A percentile compares a stretch with the other conserved stretches of the same genome.
Evolutionary conservation across 2,888 invertebrate species (phyloP).

Genomic region (Stenolophus ochropezus): DNA sequence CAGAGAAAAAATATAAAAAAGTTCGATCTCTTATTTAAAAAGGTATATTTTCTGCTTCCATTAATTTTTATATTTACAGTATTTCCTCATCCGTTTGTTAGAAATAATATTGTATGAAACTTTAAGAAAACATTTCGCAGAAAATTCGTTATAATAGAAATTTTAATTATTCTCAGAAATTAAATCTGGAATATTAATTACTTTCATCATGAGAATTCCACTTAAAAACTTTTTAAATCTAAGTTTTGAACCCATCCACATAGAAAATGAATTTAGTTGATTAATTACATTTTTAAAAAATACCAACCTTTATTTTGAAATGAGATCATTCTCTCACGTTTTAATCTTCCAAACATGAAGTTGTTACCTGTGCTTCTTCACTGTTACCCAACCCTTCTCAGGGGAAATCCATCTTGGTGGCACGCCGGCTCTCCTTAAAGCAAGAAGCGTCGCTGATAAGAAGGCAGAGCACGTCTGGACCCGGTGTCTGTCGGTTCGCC

Average conservation of each 20-base stretch:
- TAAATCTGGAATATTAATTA: background rate
- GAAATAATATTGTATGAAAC: too few species aligned
- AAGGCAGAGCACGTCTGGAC: slow-evolving; percentile 25
- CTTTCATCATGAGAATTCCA: background rate
- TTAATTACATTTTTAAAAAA: background rate
- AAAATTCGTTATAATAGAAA: too few species aligned
- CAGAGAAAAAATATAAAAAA: too few species aligned
- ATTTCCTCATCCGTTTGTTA: too few species aligned
- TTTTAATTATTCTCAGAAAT: background rate
- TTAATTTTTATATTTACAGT: too few species aligned
- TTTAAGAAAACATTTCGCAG: too few species aligned
- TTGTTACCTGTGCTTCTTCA: background rate
- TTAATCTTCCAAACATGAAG: background rate
- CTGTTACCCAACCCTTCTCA: slow-evolving; percentile 10
- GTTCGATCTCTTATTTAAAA: too few species aligned
- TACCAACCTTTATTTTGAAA: too few species aligned
- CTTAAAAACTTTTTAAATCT: background rate
- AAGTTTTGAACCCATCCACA: background rate
- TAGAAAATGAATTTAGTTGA: background rate
- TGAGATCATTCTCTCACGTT: background rate
- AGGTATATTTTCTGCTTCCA: too few species aligned
- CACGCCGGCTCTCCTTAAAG: background rate
- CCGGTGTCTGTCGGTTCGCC: slow-evolving; percentile 18
- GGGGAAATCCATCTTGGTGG: slow-evolving; percentile 10
- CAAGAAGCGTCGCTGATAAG: slow-evolving; percentile 15